Percentiles rank a stretch among this genome's conserved stretches.
These are phyloP conservation scores for Pristionchus exspectatus DNA, from an alignment of 2,888 invertebrate genomes.

Conservation along the genomic window DNA sequence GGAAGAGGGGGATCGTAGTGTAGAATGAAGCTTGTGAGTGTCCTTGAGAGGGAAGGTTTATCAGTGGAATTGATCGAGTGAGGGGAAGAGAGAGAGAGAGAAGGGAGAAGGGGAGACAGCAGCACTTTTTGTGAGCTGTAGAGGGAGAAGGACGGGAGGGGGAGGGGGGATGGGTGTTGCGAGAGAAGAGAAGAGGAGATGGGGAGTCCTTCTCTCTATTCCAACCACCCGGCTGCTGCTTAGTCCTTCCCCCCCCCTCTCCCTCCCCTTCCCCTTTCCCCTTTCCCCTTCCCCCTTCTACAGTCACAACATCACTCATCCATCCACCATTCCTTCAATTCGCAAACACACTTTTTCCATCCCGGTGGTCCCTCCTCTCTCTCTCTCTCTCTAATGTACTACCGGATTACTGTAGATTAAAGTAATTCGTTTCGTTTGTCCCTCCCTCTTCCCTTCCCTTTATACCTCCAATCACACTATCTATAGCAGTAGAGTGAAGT, in stretches of 20 bases:
- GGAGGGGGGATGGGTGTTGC: background rate
- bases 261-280: background rate
- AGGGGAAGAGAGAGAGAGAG: background rate
- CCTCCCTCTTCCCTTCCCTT: background rate
- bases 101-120: background rate
- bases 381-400: background rate
- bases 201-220: slow-evolving; percentile 33
- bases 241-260: background rate
- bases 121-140: slow-evolving; percentile 40
- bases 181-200: background rate
- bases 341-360: background rate
- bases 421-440: background rate
- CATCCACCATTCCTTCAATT: background rate
- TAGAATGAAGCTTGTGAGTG: background rate
- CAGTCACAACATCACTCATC: no score
- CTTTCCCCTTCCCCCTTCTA: background rate
- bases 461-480: background rate
- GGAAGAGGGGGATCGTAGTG: background rate
- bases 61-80: slow-evolving; percentile 45
- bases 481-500: background rate
- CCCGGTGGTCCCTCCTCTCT: slow-evolving; percentile 9
- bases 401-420: background rate
- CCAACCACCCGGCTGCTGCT: background rate
- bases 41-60: slow-evolving; percentile 22
- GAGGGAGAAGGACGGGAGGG: background rate